A percentile compares a stretch with the other conserved stretches of the same genome.
Conservation (phyloP, 2,113 vertebrate genomes). For the Megaceryle torquata region DNA sequence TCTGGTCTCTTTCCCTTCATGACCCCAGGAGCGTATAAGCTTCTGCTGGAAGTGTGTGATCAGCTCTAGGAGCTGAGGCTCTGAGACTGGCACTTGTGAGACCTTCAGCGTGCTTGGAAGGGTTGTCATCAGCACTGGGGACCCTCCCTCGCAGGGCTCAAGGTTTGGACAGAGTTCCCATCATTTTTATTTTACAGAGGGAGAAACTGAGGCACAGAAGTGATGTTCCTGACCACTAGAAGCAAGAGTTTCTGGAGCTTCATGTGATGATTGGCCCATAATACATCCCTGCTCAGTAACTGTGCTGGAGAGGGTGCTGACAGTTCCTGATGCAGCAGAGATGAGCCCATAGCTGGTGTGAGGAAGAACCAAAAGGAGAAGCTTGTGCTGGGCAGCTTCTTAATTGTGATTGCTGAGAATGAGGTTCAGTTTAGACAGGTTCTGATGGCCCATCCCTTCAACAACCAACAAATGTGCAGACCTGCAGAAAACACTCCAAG, state of each 20-base stretch:
- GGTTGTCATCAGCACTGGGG: background rate
- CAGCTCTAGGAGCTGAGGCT: rapidly evolving
- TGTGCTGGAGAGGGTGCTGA: background rate
- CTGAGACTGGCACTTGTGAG: rapidly evolving
- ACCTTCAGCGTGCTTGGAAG: rapidly evolving
- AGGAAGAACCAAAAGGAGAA: background rate
- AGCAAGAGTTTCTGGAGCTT: background rate
- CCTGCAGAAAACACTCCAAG: background rate
- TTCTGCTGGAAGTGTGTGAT: background rate
- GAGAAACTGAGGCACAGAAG: background rate
- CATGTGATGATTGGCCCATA: rapidly evolving
- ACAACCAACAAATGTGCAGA: background rate
- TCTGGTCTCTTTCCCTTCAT: background rate
- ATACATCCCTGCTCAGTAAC: background rate
- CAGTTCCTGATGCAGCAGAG: background rate
- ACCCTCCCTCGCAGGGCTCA: rapidly evolving
- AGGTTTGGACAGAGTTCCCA: background rate
- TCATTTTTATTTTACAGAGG: background rate
- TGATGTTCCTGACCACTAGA: background rate
- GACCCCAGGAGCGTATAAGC: background rate
- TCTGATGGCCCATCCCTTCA: background rate
- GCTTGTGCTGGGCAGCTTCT: background rate
- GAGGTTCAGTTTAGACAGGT: background rate
- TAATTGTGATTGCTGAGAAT: background rate
- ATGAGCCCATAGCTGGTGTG: background rate